Conservation (phyloP, 1,140 invertebrate genomes). For the Marisa cornuarietis region DNA sequence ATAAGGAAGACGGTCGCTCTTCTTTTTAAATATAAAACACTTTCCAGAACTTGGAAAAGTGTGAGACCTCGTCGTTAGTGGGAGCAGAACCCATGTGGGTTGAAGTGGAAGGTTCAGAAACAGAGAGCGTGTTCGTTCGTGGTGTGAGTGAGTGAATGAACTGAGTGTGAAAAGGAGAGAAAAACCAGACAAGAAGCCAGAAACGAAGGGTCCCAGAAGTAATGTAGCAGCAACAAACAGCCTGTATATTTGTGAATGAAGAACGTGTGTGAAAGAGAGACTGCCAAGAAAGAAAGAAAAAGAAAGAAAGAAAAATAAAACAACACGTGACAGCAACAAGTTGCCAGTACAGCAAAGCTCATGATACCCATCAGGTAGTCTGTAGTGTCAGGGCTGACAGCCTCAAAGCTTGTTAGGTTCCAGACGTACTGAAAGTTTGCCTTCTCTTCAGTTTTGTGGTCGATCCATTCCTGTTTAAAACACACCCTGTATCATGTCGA, state of each 20-base stretch:
- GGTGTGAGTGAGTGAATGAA: background rate
- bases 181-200: background rate
- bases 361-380: conserved; percentile 60
- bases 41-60: background rate
- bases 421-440: conserved; percentile 66
- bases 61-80: background rate
- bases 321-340: background rate
- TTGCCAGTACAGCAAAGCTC: background rate
- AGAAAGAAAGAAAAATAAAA: background rate
- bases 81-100: background rate
- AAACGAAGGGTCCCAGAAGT: background rate
- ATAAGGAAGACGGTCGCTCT: background rate
- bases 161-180: background rate
- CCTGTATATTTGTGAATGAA: too few relatives aligned
- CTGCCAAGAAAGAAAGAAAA: conserved; percentile 4
- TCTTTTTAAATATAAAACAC: background rate
- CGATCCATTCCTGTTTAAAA: conserved; percentile 51
- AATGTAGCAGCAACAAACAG: too few relatives aligned
- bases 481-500: background rate
- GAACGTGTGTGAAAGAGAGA: background rate
- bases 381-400: conserved; percentile 71
- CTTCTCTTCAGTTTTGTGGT: conserved; percentile 42
- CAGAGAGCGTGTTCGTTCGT: background rate
- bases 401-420: conserved; percentile 54
- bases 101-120: background rate